phyloP scores from a whole-genome alignment of 2,888 invertebrate species.

The Barypeithes pellucidus region DNA sequence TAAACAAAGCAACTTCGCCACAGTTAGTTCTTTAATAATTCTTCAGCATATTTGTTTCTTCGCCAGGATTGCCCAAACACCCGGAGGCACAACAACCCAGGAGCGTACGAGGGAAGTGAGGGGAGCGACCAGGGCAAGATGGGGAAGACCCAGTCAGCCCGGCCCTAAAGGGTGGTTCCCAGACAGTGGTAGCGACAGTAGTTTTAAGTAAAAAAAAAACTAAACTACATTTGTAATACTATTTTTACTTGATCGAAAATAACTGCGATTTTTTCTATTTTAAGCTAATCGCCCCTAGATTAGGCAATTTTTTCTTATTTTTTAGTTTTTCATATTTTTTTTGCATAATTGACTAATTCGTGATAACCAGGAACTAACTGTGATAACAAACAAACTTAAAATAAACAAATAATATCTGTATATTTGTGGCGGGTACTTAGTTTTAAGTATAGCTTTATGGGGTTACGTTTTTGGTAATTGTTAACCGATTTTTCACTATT shows the following conservation, averaged over 20 bases:
- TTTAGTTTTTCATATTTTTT: too few relatives aligned
- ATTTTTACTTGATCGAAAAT: background rate
- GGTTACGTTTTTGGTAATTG: slow-evolving; percentile 52
- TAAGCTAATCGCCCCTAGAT: background rate
- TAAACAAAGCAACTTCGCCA: too few relatives aligned
- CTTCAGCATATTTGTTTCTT: background rate
- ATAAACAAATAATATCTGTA: slow-evolving; percentile 27
- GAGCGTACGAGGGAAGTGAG: slow-evolving; percentile 66
- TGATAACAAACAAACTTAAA: slow-evolving; percentile 62
- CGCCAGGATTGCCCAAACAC: slow-evolving; percentile 54
- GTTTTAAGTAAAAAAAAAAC: slow-evolving; percentile 59
- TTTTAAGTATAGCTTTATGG: slow-evolving; percentile 45
- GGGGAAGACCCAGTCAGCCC: slow-evolving; percentile 58
- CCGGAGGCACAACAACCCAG: slow-evolving; percentile 60
- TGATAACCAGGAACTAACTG: slow-evolving; percentile 64
- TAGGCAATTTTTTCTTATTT: background rate
- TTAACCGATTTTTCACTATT: slow-evolving; percentile 67
- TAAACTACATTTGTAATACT: too few relatives aligned
- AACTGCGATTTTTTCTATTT: background rate
- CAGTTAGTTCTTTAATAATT: background rate
- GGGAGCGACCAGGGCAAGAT: slow-evolving; percentile 66
- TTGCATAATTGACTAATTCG: slow-evolving; percentile 12
- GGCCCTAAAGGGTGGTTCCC: slow-evolving; percentile 66
- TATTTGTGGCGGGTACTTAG: background rate
- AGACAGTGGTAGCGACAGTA: slow-evolving; percentile 69